These are phyloP conservation scores for Littorina saxatilis DNA, from an alignment of 1,140 invertebrate species.

Conservation along the genomic window DNA sequence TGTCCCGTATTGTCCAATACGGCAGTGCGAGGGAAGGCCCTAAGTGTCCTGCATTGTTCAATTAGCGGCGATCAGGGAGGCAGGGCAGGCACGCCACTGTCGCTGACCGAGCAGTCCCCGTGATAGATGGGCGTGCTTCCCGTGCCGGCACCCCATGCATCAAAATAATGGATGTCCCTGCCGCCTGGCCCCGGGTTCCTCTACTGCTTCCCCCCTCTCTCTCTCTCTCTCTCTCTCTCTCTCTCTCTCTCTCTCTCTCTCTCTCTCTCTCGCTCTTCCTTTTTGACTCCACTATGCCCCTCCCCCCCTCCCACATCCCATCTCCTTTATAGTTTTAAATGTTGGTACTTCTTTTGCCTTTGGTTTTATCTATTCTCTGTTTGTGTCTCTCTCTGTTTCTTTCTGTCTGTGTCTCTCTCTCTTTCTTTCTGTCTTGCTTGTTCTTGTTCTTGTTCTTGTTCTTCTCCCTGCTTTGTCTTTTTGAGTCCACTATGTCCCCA, in stretches of 20 bases:
- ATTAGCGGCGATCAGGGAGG: not conserved
- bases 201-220: not conserved
- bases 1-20: too few relatives aligned
- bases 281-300: too few relatives aligned
- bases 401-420: not conserved
- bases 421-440: not conserved
- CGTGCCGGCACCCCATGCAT: slow-evolving; percentile 32
- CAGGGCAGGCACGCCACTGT: not conserved
- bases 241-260: slow-evolving; percentile 1
- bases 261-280: not conserved
- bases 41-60: slow-evolving; percentile 10
- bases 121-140: slow-evolving; percentile 28
- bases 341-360: too few relatives aligned
- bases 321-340: too few relatives aligned
- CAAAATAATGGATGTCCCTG: slow-evolving; percentile 40
- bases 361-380: not conserved
- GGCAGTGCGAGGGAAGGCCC: too few relatives aligned
- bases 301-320: too few relatives aligned
- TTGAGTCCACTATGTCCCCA: too few relatives aligned
- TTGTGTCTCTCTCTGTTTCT: not conserved
- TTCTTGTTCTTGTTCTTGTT: not conserved
- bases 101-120: slow-evolving; percentile 4
- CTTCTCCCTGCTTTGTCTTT: too few relatives aligned
- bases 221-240: not conserved
- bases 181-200: not conserved